Evolutionary conservation across 2,888 invertebrate genomes (phyloP).

Genomic region (Stegana nigrithorax): DNA sequence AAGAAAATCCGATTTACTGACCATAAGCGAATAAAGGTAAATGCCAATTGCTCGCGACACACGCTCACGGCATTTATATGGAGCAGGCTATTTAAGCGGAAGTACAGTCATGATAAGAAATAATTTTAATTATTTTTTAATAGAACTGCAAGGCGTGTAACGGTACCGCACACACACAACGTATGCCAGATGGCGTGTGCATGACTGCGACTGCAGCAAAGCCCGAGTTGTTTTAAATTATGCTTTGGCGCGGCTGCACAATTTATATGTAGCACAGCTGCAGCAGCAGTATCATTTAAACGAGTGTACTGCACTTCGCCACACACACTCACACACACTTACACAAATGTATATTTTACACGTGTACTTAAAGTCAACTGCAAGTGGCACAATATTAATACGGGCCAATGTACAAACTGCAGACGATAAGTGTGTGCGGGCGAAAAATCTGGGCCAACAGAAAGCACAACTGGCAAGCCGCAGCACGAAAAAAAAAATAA

Average conservation of each 20-base stretch:
- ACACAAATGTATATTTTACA: neutral
- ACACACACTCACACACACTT: too few relatives aligned
- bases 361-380: conserved; percentile 1
- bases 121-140: conserved; percentile 8
- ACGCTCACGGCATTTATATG: neutral
- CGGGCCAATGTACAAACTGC: neutral
- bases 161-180: too few relatives aligned
- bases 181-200: too few relatives aligned
- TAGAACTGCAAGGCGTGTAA: too few relatives aligned
- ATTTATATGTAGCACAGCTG: neutral
- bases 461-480: neutral
- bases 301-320: too few relatives aligned
- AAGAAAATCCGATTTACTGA: too few relatives aligned
- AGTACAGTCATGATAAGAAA: neutral
- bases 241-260: neutral
- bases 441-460: neutral
- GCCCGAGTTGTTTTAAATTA: too few relatives aligned
- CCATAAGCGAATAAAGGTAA: too few relatives aligned
- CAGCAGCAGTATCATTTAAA: neutral
- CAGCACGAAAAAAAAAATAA: neutral
- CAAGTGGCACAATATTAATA: too few relatives aligned
- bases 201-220: too few relatives aligned
- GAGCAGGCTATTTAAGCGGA: too few relatives aligned
- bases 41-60: neutral
- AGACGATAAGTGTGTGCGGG: neutral